Base-by-base conservation (phyloP, 2,113 vertebrate species). In the Collichthys lucidus region DNA sequence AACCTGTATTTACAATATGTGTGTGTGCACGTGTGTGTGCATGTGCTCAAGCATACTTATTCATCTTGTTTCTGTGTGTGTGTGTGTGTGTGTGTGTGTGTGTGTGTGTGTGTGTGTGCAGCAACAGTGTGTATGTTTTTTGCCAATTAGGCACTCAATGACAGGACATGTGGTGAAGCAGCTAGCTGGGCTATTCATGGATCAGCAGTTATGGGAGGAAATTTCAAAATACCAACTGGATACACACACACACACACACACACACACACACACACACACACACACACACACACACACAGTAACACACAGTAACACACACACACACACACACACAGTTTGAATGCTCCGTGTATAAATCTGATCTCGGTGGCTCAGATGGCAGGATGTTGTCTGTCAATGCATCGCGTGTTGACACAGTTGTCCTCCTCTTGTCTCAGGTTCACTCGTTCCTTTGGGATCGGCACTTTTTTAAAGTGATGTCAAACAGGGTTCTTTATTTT, bases 61-160 rank as follows among this genome's bases (percentile, higher is more conserved):
- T 91, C 84, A 89, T 92, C 89, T 86, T 64, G 82, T 20, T n/a
- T n/a, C n/a, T n/a, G n/a, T n/a, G n/a, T n/a, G n/a, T 55, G 10
- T 55, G n/a, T 72, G 77, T 88, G 35, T 40, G 35, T 40, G 80
- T 89, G 61, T 22, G 40, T 59, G 52, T 63, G 82, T 53, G 11
- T 65, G 42, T 79, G 59, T 3, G n/a, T 71, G 24, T 59, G 77
- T 88, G 81, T 87, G 91, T 86, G 79, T 67, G 53, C 85, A 70
- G 83, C 82, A 86, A 64, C 84, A 80, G 63, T 74, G 85, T 89
- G 83, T 86, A 77, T 92, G 86, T 90, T 93, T 89, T 89, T 89
- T 90, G 90, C 93, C 92, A 94, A 94, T 94, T 94, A 94, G 91
- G 91, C 89, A 82, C 85, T 93, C 93, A 86, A 88, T 93, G 93